Conservation (phyloP, 2,113 vertebrate species). For the Nansenia antarctica region DNA sequence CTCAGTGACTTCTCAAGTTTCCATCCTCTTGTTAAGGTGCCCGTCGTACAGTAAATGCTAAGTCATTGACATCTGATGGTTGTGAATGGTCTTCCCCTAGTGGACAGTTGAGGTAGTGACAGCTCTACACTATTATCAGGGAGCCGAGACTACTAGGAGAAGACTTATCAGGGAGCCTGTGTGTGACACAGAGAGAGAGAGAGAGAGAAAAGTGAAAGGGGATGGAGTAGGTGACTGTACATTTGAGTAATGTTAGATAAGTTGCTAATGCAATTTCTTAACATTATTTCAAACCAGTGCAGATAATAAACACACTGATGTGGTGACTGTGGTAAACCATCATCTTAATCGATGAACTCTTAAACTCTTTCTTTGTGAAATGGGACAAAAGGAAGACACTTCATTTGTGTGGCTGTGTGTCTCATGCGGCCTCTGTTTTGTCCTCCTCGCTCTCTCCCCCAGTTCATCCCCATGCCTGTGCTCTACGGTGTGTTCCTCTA, state of each 20-base stretch:
- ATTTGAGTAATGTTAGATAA: constrained; percentile 33
- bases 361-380: too few species aligned
- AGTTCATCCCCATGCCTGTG: constrained; percentile 81
- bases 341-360: too few species aligned
- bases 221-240: too few species aligned
- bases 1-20: constrained; percentile 38
- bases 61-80: neutral
- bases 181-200: too few species aligned
- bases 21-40: constrained; percentile 46
- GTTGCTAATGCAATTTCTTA: neutral
- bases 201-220: too few species aligned
- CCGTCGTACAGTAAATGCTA: neutral
- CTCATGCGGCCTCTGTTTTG: neutral
- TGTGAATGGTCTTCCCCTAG: constrained; percentile 36
- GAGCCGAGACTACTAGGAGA: too few species aligned
- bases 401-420: neutral
- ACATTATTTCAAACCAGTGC: neutral
- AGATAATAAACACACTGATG: neutral
- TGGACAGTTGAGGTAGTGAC: constrained; percentile 28
- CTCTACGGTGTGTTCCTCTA: constrained; percentile 81
- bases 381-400: too few species aligned
- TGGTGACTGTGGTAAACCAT: too few species aligned
- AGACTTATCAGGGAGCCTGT: too few species aligned
- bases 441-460: neutral
- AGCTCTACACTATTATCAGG: neutral